phyloP scores from a whole-genome alignment of 2,888 invertebrate genomes.

The Eudasyphora cyanicolor region DNA sequence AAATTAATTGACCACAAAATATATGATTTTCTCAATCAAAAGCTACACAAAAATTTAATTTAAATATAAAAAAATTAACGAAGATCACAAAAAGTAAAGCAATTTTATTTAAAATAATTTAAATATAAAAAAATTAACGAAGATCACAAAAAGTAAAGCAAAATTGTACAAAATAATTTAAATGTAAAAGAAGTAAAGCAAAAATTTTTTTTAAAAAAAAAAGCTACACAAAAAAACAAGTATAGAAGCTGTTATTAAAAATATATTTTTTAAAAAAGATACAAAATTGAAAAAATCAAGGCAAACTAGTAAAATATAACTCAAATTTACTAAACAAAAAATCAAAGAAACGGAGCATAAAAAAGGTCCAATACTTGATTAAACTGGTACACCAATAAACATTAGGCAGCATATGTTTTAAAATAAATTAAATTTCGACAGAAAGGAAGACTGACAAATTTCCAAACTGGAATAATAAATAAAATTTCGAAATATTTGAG shows the following conservation, averaged over 20 bases:
- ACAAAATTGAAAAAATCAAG: neutral
- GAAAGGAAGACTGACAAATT: neutral
- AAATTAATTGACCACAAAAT: too few relatives aligned
- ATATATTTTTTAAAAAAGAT: too few relatives aligned
- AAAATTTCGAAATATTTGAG: too few relatives aligned
- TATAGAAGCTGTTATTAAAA: neutral
- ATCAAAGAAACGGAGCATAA: neutral
- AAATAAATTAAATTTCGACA: constrained; percentile 32
- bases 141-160: too few relatives aligned
- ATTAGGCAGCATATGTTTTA: neutral
- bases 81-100: too few relatives aligned
- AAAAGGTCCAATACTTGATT: neutral
- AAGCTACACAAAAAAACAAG: constrained; percentile 1
- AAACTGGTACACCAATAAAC: neutral
- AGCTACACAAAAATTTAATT: too few relatives aligned
- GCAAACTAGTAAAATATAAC: neutral
- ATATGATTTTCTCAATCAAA: too few relatives aligned
- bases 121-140: too few relatives aligned
- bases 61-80: too few relatives aligned
- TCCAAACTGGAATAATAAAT: too few relatives aligned
- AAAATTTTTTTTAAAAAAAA: constrained; percentile 41
- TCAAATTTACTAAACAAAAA: constrained; percentile 9
- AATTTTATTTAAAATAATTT: too few relatives aligned
- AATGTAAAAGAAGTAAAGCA: neutral
- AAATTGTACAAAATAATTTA: neutral